These are phyloP conservation scores for Eilema caniola DNA, from an alignment of 2,888 invertebrate genomes.

Conservation along the genomic window DNA sequence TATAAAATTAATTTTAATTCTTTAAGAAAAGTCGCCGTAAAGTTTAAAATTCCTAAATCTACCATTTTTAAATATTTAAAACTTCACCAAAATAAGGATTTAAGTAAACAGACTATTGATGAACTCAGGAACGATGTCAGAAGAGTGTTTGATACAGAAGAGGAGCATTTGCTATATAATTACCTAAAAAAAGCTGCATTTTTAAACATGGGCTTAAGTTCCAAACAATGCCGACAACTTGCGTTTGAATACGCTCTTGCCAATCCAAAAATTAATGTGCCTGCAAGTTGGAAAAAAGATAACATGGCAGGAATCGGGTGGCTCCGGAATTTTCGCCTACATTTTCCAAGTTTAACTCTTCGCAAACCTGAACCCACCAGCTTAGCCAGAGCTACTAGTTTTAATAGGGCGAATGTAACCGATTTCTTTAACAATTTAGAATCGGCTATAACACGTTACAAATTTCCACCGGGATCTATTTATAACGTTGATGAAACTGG, in stretches of 20 bases:
- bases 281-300: no score
- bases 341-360: constrained; percentile 22
- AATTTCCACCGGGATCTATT: no score
- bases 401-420: no score
- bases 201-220: constrained; percentile 39
- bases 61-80: constrained; percentile 34
- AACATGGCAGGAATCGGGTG: not conserved
- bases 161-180: no score
- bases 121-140: constrained; percentile 37
- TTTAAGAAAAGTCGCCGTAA: constrained; percentile 20
- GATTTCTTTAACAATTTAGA: no score
- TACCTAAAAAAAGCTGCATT: no score
- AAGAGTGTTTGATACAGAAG: no score
- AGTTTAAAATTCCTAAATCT: constrained; percentile 29
- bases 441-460: no score
- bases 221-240: constrained; percentile 38
- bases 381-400: constrained; percentile 31
- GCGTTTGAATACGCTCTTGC: no score
- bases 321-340: constrained; percentile 22
- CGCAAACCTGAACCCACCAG: constrained; percentile 22
- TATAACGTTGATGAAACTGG: no score
- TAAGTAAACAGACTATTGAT: constrained; percentile 20
- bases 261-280: no score
- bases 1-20: no score
- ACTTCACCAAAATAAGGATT: constrained; percentile 20